These are phyloP conservation scores for Drosophila auraria DNA, from an alignment of 1,140 invertebrate genomes.

Conservation along the genomic window DNA sequence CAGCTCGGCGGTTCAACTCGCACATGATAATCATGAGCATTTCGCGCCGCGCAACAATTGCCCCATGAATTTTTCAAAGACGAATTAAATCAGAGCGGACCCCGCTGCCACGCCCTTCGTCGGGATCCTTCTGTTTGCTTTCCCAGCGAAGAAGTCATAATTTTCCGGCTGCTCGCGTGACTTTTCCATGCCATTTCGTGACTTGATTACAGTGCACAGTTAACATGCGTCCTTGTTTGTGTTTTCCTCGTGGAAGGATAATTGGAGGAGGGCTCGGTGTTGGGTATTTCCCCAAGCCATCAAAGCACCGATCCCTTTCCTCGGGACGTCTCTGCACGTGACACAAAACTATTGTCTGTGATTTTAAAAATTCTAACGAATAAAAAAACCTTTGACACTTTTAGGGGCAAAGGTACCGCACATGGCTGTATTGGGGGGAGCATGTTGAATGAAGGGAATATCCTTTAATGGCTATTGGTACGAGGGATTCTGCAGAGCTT, in stretches of 20 bases:
- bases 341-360: conserved; percentile 62
- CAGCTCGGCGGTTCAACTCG: conserved; percentile 45
- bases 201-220: conserved; percentile 66
- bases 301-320: conserved; percentile 4
- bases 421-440: background rate
- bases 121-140: conserved; percentile 20
- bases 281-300: conserved; percentile 7
- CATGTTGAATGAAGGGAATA: background rate
- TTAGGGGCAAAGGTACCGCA: conserved; percentile 6
- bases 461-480: background rate
- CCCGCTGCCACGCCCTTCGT: conserved; percentile 39
- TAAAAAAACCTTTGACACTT: conserved; percentile 30
- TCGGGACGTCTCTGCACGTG: conserved; percentile 50
- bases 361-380: conserved; percentile 59
- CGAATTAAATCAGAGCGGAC: conserved; percentile 70
- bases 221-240: conserved; percentile 59
- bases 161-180: conserved; percentile 77
- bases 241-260: conserved; percentile 26
- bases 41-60: conserved; percentile 63
- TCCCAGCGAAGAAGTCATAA: conserved; percentile 60
- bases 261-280: conserved; percentile 10
- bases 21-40: conserved; percentile 57
- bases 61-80: conserved; percentile 75
- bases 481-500: background rate
- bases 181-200: conserved; percentile 73